These are phyloP conservation scores for Coelinius sp. DNA, from an alignment of 2,888 invertebrate genomes.

Conservation along the genomic window DNA sequence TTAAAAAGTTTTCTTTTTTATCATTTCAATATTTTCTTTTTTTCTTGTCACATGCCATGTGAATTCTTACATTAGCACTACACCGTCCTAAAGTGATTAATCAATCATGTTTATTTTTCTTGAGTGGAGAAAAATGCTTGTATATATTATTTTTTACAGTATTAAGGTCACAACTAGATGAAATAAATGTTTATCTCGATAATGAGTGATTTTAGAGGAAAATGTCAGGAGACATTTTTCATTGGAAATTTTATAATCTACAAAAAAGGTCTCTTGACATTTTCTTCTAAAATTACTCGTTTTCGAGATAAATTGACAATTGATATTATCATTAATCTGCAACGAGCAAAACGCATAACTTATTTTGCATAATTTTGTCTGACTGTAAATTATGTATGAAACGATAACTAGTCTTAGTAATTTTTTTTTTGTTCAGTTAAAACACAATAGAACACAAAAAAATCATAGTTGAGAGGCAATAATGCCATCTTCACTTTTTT, in stretches of 20 bases:
- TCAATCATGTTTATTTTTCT: conserved; percentile 14
- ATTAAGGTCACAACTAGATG: conserved; percentile 46
- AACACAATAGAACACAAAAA: not conserved
- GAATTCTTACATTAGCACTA: conserved; percentile 33
- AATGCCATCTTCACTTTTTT: not conserved
- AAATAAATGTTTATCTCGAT: too few relatives aligned
- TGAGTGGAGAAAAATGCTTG: conserved; percentile 47
- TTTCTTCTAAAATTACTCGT: not conserved
- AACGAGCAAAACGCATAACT: not conserved
- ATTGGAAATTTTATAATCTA: not conserved
- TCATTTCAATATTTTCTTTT: not conserved
- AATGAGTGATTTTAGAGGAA: too few relatives aligned
- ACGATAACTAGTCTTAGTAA: conserved; percentile 18
- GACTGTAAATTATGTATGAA: conserved; percentile 14
- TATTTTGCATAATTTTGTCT: not conserved
- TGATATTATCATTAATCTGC: not conserved
- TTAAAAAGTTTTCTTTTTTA: not conserved
- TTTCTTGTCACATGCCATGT: not conserved
- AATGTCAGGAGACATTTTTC: not conserved
- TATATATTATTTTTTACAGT: conserved; percentile 59
- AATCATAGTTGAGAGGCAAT: not conserved
- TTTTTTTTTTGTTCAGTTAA: not conserved
- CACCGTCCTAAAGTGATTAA: conserved; percentile 26
- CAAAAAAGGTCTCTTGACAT: not conserved
- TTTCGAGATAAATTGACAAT: not conserved